Evolutionary conservation across 2,888 invertebrate genomes (phyloP), one percentile per base, ranked within the genome.

Genomic region (Metopia argyrocephala): DNA sequence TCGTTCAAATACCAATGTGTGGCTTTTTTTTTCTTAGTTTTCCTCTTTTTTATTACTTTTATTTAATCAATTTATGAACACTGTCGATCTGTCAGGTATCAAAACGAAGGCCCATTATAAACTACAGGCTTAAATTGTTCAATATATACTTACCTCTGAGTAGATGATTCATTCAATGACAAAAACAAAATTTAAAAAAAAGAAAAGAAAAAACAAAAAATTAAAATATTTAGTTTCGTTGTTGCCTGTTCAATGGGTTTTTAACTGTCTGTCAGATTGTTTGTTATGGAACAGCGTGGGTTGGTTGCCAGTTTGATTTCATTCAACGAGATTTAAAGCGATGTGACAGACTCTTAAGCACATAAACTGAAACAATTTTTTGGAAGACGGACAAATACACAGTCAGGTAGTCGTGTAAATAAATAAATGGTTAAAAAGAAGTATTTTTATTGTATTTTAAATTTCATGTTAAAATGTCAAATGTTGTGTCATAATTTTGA

Each of bases 31-130:
- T 25, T 28, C 27, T 54, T 31, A 45, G 9, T 50, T n/a, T 38
- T 28, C 21, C 27, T 52, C 7, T 12, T 18, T 21, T 18, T 20
- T 61, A 54, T 70, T 70, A 62, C 45, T 70, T 74, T 64, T 61
- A 45, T 78, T 81, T 81, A 81, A 81, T 78, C 81, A 81, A 81
- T 81, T 81, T 81, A 81, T 78, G 78, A 71, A 65, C 25, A 65
- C 54, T 78, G 78, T 81, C 81, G 81, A 78, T 78, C 81, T 81
- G 78, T 70, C 81, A 75, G 81, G 45, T 81, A 78, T 75, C 76
- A 75, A 75, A 79, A 70, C 66, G 78, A n/a, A n/a, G n/a, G 3
- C 20, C 74, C 79, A 76, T 59, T 70, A 80, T 71, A 76, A 76
- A 74, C 70, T 62, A 74, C 78, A 70, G 59, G 65, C 74, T 66